phyloP scores from a whole-genome alignment of 2,113 vertebrate genomes.

The Glaucomys volans region DNA sequence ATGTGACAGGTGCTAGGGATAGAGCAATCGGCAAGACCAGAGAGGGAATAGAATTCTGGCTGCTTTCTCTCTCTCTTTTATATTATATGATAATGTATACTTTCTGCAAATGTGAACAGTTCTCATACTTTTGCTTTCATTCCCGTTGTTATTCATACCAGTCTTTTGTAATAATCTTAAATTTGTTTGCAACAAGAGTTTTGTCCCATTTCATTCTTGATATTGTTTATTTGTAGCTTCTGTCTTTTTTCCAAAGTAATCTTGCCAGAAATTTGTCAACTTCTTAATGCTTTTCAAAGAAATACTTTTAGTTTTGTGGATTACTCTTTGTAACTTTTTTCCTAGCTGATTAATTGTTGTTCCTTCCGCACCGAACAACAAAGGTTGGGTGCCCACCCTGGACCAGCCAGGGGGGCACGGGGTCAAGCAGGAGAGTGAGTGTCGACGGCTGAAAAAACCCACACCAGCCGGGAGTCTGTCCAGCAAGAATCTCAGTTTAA shows the following conservation, averaged over 20 bases:
- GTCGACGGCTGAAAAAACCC: too few species aligned
- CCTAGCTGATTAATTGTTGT: too few species aligned
- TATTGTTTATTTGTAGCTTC: slow-evolving; percentile 3
- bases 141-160: neutral
- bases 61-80: neutral
- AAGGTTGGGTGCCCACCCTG: too few species aligned
- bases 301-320: neutral
- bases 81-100: neutral
- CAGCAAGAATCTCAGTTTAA: too few species aligned
- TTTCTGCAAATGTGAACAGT: slow-evolving; percentile 4
- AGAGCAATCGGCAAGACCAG: neutral
- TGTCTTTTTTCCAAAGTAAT: neutral
- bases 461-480: too few species aligned
- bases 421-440: too few species aligned
- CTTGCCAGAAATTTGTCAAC: neutral
- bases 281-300: neutral
- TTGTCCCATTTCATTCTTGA: neutral
- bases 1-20: neutral
- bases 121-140: neutral
- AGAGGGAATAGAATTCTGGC: neutral
- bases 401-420: too few species aligned
- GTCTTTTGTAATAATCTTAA: slow-evolving; percentile 33
- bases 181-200: neutral
- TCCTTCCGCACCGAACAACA: too few species aligned
- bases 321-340: neutral